Conservation (phyloP, 2,113 vertebrate genomes). For the Phylloscopus trochiloides region DNA sequence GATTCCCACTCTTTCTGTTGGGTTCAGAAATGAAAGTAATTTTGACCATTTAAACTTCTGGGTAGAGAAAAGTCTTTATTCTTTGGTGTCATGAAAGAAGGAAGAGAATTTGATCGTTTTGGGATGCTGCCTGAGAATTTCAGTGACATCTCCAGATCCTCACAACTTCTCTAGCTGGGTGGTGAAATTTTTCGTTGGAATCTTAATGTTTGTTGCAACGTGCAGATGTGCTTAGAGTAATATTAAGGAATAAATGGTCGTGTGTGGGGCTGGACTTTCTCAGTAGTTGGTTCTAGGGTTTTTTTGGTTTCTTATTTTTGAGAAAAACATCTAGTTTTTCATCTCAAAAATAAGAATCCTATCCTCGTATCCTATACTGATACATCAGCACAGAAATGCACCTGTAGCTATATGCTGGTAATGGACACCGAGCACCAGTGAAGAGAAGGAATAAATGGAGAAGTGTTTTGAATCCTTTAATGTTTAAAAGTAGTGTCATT, state of each 20-base stretch:
- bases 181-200: neutral
- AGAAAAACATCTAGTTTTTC: neutral
- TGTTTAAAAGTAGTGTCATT: neutral
- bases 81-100: neutral
- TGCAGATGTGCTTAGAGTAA: neutral
- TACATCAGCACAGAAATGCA: neutral
- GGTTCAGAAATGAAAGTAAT: slow-evolving; percentile 24
- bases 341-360: no score
- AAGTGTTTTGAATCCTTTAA: neutral
- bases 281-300: neutral
- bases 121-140: neutral
- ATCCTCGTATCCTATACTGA: neutral
- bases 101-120: neutral
- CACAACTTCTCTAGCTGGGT: neutral
- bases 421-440: neutral
- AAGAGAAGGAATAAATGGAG: neutral
- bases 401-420: neutral
- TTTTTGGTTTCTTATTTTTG: neutral
- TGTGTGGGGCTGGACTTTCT: neutral
- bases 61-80: neutral
- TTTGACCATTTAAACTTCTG: slow-evolving; percentile 7
- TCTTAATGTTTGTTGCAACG: neutral
- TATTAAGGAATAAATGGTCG: neutral
- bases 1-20: slow-evolving; percentile 5
- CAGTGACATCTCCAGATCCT: neutral